Evolutionary conservation across 2,113 vertebrate genomes (phyloP).

Genomic region (Thryonomys swinderianus): DNA sequence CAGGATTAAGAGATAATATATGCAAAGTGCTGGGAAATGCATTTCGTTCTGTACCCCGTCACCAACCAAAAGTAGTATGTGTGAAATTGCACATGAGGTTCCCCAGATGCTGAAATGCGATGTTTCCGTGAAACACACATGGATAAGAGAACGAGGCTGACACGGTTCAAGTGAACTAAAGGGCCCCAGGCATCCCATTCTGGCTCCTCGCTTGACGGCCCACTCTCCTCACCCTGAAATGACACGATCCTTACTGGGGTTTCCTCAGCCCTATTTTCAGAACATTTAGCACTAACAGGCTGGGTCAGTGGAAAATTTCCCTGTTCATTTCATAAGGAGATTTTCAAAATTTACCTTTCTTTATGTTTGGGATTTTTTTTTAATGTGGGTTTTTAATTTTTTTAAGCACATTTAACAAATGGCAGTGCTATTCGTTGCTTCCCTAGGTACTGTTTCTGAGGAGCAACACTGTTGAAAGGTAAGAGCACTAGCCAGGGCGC

Average conservation of each 20-base stretch:
- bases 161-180: rapidly evolving
- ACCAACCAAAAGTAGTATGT: rapidly evolving
- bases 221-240: not conserved
- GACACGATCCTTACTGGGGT: not conserved
- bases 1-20: not conserved
- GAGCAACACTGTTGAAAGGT: not conserved
- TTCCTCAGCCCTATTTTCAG: not conserved
- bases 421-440: not conserved
- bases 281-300: not conserved
- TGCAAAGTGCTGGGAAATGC: not conserved
- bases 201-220: not conserved
- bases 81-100: not conserved
- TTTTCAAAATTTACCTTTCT: constrained; percentile 39
- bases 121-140: rapidly evolving
- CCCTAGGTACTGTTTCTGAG: not conserved
- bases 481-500: rapidly evolving
- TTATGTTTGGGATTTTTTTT: not conserved
- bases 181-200: too few species aligned
- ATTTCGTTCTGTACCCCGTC: not conserved
- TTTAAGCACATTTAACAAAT: not conserved
- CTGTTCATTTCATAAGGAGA: not conserved
- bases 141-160: not conserved
- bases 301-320: not conserved
- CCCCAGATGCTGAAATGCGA: not conserved
- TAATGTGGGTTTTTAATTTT: not conserved